A percentile compares a stretch with the other conserved stretches of the same genome.
Evolutionary conservation across 1,140 invertebrate genomes (phyloP).

Genomic region (Dreissena rostriformis): DNA sequence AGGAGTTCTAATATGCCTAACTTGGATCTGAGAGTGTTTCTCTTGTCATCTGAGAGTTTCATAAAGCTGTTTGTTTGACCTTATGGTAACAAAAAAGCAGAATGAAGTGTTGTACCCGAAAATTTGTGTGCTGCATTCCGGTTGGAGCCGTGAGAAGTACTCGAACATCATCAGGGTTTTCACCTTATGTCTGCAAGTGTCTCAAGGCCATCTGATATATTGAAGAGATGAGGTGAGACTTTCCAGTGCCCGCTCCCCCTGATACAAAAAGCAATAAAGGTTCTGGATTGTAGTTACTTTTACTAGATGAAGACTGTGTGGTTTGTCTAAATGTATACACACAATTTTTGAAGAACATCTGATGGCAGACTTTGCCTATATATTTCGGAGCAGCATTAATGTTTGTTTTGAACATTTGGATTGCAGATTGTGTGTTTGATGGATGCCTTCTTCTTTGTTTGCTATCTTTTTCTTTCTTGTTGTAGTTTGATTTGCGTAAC

Average conservation of each 20-base stretch:
- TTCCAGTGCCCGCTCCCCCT: constrained; percentile 63
- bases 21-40: constrained; percentile 11
- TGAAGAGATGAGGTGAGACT: constrained; percentile 57
- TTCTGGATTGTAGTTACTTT: constrained; percentile 38
- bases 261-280: constrained; percentile 59
- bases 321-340: too few relatives aligned
- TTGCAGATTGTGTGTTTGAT: too few relatives aligned
- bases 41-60: constrained; percentile 12
- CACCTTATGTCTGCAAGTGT: constrained; percentile 37
- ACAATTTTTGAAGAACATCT: too few relatives aligned
- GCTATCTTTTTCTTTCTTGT: too few relatives aligned
- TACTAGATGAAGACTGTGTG: background rate
- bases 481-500: too few relatives aligned
- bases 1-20: constrained; percentile 1
- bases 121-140: constrained; percentile 48
- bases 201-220: constrained; percentile 51
- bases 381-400: too few relatives aligned
- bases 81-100: constrained; percentile 21
- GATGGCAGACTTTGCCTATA: too few relatives aligned
- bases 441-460: too few relatives aligned
- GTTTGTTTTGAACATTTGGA: too few relatives aligned
- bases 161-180: constrained; percentile 51
- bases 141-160: constrained; percentile 55
- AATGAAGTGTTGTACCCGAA: constrained; percentile 14
- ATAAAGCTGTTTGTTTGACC: constrained; percentile 2